Evolutionary conservation across 2,113 vertebrate species (phyloP).

Genomic region (Gnathonemus echidnorhynchus): DNA sequence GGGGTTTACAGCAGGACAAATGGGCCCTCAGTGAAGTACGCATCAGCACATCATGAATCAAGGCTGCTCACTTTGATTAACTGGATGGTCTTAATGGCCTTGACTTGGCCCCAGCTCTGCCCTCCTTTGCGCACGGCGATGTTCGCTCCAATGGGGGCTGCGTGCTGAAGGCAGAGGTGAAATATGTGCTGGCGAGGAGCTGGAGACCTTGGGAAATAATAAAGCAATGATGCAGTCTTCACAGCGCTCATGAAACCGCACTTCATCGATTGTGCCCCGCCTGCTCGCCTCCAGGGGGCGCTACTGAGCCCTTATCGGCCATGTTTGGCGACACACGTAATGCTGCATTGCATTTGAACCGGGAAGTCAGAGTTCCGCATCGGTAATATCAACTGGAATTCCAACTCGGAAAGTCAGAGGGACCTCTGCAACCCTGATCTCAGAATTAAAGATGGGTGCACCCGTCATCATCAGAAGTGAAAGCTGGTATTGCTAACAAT

Average conservation of each 20-base stretch:
- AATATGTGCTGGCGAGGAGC: conserved; percentile 23
- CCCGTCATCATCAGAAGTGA: too few species aligned
- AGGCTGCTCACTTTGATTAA: conserved; percentile 38
- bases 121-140: conserved; percentile 13
- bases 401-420: too few species aligned
- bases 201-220: conserved; percentile 22
- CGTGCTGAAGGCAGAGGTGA: conserved; percentile 18
- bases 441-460: too few species aligned
- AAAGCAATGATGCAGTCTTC: conserved; percentile 26
- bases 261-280: background rate
- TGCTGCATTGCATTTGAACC: background rate
- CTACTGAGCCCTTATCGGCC: background rate
- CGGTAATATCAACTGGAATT: background rate
- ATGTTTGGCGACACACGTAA: background rate
- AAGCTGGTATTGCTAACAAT: too few species aligned
- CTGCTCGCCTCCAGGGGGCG: background rate
- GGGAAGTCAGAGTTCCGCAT: background rate
- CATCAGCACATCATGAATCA: conserved; percentile 20
- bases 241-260: background rate
- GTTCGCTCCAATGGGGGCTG: conserved; percentile 6
- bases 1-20: background rate
- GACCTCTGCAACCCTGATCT: too few species aligned
- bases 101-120: conserved; percentile 24
- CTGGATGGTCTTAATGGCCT: conserved; percentile 30
- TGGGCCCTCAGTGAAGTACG: background rate